These are phyloP conservation scores for Myotis brandtii DNA, from an alignment of 2,113 vertebrate species.

Conservation along the genomic window DNA sequence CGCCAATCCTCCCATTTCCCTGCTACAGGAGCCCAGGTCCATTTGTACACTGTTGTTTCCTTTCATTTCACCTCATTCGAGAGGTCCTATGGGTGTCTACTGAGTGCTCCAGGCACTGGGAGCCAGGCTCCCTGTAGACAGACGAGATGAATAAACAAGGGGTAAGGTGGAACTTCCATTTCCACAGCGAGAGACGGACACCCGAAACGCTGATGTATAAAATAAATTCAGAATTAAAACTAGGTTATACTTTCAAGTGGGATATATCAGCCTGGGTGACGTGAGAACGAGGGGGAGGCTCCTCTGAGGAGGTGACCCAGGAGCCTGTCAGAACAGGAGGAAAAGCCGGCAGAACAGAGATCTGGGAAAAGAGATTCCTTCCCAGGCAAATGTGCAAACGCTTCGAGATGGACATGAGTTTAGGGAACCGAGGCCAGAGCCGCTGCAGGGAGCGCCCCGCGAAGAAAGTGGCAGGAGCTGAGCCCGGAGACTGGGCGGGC, in stretches of 20 bases:
- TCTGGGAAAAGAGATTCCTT: not conserved
- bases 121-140: not conserved
- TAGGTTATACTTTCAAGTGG: not conserved
- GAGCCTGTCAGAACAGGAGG: not conserved
- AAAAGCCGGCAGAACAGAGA: not conserved
- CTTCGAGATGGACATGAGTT: not conserved
- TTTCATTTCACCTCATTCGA: not conserved
- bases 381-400: not conserved
- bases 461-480: not conserved
- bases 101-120: no score
- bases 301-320: not conserved
- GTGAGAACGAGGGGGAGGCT: not conserved
- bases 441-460: fast-evolving
- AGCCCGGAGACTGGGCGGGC: not conserved
- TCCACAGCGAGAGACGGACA: not conserved
- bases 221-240: not conserved
- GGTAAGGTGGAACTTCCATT: not conserved
- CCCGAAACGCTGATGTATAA: not conserved
- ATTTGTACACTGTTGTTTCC: not conserved
- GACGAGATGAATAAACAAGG: not conserved
- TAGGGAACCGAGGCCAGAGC: fast-evolving
- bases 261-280: not conserved
- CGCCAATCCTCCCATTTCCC: not conserved
- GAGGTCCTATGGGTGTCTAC: not conserved
- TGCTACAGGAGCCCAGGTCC: not conserved